Conservation (phyloP, 2,797 vertebrate species). For the Microctenopoma steveboyesi region DNA sequence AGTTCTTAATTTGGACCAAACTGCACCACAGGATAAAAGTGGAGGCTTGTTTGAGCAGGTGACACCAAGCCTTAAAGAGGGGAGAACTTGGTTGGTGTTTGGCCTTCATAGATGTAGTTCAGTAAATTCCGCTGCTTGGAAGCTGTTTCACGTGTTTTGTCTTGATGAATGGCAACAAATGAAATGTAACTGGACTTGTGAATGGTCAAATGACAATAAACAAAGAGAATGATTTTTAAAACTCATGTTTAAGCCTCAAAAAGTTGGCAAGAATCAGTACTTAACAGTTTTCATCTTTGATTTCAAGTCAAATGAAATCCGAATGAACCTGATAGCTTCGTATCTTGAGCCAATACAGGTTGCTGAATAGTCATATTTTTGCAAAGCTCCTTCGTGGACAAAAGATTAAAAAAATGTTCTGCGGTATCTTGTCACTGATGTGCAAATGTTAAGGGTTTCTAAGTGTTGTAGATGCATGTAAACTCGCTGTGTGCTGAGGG, state of each 20-base stretch:
- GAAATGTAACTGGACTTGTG: conserved; percentile 21
- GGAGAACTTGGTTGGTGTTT: conserved; percentile 15
- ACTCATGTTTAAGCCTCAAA: conserved; percentile 19
- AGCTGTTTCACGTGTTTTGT: conserved; percentile 31
- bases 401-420: conserved; percentile 62
- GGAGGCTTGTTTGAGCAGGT: conserved; percentile 26
- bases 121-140: conserved; percentile 31
- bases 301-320: conserved; percentile 28
- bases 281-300: conserved; percentile 29
- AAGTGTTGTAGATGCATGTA: conserved; percentile 87
- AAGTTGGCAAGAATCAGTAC: conserved; percentile 26
- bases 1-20: conserved; percentile 54
- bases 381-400: conserved; percentile 79
- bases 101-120: conserved; percentile 26
- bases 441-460: conserved; percentile 82
- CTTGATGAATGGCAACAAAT: conserved; percentile 42
- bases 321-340: conserved; percentile 15
- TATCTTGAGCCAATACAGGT: conserved; percentile 76
- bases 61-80: conserved; percentile 64
- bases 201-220: conserved; percentile 47
- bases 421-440: conserved; percentile 79
- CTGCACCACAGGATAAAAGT: conserved; percentile 23
- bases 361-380: conserved; percentile 85
- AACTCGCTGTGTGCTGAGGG: conserved; percentile 80
- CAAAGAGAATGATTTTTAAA: conserved; percentile 20